Evolutionary conservation across 2,797 vertebrate genomes (phyloP).

Genomic region (Xenops minutus): DNA sequence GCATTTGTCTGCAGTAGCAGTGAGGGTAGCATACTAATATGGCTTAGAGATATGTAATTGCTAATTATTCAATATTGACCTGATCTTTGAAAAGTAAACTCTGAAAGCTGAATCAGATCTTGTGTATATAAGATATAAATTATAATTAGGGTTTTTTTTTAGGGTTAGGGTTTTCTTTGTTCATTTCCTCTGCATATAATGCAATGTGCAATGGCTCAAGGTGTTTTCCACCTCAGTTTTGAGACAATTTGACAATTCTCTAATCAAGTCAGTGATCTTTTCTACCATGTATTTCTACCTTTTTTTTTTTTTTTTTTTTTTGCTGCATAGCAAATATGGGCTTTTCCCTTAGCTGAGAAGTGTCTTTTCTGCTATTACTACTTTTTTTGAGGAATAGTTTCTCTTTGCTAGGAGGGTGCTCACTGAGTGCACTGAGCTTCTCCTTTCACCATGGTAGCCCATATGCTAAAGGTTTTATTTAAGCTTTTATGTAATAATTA

Average conservation of each 20-base stretch:
- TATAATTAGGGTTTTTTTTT: neutral
- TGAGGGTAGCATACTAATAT: neutral
- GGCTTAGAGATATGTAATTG: neutral
- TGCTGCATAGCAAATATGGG: neutral
- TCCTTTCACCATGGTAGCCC: neutral
- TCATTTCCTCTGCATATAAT: neutral
- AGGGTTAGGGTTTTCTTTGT: too few relatives aligned
- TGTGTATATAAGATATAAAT: neutral
- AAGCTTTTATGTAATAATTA: neutral
- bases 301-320: neutral
- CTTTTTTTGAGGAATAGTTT: neutral
- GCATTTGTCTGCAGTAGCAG: neutral
- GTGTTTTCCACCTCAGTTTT: neutral
- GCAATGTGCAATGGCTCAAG: neutral
- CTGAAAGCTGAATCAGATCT: neutral
- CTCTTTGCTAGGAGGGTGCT: neutral
- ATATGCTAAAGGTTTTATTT: neutral
- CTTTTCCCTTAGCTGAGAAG: neutral
- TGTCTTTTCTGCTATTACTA: neutral
- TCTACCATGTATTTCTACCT: neutral
- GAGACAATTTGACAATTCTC: neutral
- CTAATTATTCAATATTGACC: slow-evolving; percentile 4
- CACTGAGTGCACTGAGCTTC: neutral
- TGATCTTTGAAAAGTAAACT: neutral
- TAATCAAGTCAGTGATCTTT: neutral